A percentile compares a stretch with the other conserved stretches of the same genome.
Conservation (phyloP, 2,888 invertebrate species). For the Melanostoma scalare region DNA sequence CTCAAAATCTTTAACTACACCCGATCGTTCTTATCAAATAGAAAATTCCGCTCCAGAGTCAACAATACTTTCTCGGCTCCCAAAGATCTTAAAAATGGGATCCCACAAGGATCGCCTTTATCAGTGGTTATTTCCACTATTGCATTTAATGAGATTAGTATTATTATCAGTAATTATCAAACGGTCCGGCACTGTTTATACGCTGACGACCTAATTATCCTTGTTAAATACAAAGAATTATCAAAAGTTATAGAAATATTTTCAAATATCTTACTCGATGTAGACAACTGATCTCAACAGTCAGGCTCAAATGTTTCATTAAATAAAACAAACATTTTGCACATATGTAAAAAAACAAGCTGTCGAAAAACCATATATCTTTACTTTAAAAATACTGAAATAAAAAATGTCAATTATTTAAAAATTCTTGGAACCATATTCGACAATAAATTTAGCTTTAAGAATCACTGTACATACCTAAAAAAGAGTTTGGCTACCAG, state of each 20-base stretch:
- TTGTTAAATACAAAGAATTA: not conserved
- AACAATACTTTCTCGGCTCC: not conserved
- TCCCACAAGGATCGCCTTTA: slow-evolving; percentile 2
- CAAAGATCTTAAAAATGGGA: not conserved
- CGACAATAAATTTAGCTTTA: slow-evolving; percentile 15
- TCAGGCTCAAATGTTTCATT: slow-evolving; percentile 8
- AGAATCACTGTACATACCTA: slow-evolving; percentile 49
- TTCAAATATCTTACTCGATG: not conserved
- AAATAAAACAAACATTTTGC: slow-evolving; percentile 1
- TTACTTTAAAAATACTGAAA: not conserved
- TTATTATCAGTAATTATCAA: too few species aligned
- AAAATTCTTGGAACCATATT: slow-evolving; percentile 8
- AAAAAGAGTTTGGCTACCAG: slow-evolving; percentile 43
- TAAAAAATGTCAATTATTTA: not conserved
- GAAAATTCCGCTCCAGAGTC: not conserved
- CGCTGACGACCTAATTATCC: not conserved
- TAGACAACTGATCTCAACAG: not conserved
- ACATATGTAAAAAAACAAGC: not conserved
- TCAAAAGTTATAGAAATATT: not conserved
- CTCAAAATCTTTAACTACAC: not conserved
- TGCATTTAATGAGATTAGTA: not conserved
- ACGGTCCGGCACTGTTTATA: not conserved
- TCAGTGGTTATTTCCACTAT: slow-evolving; percentile 1
- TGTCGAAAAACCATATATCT: not conserved
- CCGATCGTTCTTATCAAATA: not conserved